A percentile compares a stretch with the other conserved stretches of the same genome.
Conservation (phyloP, 2,797 vertebrate genomes). For the Macropus fuliginosus region DNA sequence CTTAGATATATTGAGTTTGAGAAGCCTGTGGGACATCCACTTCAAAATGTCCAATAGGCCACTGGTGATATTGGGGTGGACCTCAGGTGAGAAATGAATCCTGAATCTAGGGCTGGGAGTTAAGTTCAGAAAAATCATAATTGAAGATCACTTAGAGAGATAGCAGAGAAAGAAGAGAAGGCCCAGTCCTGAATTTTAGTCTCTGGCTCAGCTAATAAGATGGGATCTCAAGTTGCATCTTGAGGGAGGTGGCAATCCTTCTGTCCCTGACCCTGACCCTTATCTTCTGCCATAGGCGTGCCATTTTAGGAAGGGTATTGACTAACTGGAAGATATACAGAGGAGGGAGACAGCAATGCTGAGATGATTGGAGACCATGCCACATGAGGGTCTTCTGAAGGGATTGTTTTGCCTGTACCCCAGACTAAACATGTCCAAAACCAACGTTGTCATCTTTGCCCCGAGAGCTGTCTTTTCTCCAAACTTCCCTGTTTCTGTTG, state of each 20-base stretch:
- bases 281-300: neutral
- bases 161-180: neutral
- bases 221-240: neutral
- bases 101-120: neutral
- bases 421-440: neutral
- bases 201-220: neutral
- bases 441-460: neutral
- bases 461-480: neutral
- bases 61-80: neutral
- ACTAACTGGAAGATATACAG: neutral
- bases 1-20: neutral
- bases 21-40: neutral
- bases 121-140: neutral
- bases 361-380: neutral
- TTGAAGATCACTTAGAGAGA: neutral
- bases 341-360: neutral
- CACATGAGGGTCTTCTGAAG: neutral
- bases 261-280: neutral
- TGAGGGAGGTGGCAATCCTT: neutral
- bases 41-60: neutral
- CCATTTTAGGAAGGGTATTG: neutral
- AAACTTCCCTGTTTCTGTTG: neutral
- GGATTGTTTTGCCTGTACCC: neutral
- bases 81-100: neutral
- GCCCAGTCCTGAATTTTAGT: neutral